Evolutionary conservation across 2,797 vertebrate species (phyloP), one percentile per base, ranked within the genome.

Genomic region (Xyrichtys novacula): DNA sequence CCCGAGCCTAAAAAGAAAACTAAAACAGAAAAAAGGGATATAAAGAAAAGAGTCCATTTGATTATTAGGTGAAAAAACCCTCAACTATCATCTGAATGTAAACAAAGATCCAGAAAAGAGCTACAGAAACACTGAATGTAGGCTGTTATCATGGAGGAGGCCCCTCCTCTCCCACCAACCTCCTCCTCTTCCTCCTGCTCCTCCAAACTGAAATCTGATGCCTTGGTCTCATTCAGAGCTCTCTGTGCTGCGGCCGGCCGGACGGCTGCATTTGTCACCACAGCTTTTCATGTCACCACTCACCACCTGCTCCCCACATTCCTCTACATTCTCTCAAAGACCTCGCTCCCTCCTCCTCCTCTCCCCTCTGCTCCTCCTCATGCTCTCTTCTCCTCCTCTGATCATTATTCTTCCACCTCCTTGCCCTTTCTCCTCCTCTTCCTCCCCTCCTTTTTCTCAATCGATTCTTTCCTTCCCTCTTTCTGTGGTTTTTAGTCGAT

Each of bases 231-330:
- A 83, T 81, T 90, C 80, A 84, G 76, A 76, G 75, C 73, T 75
- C 74, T 78, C 85, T 85, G 78, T 78, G 81, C 75, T 65, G 85
- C 77, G 69, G 76, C 78, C 78, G 83, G 85, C 76, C 64, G 65
- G 80, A 74, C 85, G 73, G 89, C 89, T 85, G 89, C 92, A 91
- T 93, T 93, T 94, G 92, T 93, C 91, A 92, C 89, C 85, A 83
- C 84, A 77, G 89, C 91, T 90, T 93, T 93, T 93, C 91, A 93
- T 92, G 92, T 93, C 91, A 92, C 91, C 89, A 91, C 88, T 93
- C 86, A 90, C 92, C 93, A 94, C 93, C 93, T 94, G 93, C 93
- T 94, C 91, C 90, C 80, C 81, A 90, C 91, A 94, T 94, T 94
- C 92, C 93, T 91, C 85, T 76, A 92, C 92, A 93, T 93, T 92